A percentile compares a stretch with the other conserved stretches of the same genome.
Evolutionary conservation across 2,888 invertebrate species (phyloP).

Genomic region (Sisyra terminalis): DNA sequence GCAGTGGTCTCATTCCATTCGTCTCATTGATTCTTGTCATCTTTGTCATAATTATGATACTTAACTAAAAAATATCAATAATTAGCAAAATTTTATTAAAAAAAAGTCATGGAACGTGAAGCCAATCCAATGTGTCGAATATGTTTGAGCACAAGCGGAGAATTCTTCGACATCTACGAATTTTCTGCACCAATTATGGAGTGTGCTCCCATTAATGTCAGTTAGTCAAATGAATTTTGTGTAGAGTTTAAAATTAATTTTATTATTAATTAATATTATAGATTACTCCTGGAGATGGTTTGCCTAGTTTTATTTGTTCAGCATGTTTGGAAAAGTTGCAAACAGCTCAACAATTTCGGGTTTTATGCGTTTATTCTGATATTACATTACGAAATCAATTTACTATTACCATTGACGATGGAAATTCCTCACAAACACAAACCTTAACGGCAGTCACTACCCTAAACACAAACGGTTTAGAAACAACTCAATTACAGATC

Average conservation of each 20-base stretch:
- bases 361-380: background rate
- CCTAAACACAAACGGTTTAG: background rate
- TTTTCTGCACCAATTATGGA: conserved; percentile 4
- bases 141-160: conserved; percentile 7
- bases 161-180: conserved; percentile 4
- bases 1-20: too few species aligned
- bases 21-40: too few species aligned
- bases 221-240: background rate
- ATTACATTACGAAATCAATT: background rate
- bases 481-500: background rate
- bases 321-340: conserved; percentile 1
- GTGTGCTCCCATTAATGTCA: conserved; percentile 3
- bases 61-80: too few species aligned
- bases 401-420: background rate
- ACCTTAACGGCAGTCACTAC: too few species aligned
- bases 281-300: conserved; percentile 1
- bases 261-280: background rate
- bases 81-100: too few species aligned
- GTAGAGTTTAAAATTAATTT: background rate
- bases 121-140: conserved; percentile 6
- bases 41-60: too few species aligned
- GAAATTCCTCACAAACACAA: background rate
- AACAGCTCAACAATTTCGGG: conserved; percentile 3
- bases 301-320: background rate
- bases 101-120: too few species aligned